phyloP scores from a whole-genome alignment of 2,888 invertebrate species.

The Nemoura dubitans region DNA sequence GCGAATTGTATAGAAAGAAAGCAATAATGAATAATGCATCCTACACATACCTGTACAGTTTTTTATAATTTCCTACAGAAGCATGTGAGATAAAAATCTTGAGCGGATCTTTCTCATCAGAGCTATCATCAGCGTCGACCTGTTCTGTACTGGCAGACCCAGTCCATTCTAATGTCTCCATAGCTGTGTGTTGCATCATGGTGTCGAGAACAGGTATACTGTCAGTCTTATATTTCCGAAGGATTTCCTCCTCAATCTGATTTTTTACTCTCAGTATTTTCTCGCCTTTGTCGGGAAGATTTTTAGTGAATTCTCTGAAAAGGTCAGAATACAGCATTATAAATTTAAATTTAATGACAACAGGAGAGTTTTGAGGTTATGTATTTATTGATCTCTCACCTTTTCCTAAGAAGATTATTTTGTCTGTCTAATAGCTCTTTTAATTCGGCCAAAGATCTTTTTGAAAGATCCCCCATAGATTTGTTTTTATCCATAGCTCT shows the following conservation, averaged over 20 bases:
- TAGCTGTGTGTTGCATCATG: background rate
- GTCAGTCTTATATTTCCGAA: background rate
- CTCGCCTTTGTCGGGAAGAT: background rate
- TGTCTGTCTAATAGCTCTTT: background rate
- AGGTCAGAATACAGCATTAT: background rate
- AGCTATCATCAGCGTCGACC: background rate
- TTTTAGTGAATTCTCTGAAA: background rate
- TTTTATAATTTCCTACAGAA: background rate
- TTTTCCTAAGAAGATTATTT: background rate
- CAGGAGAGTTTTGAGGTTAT: background rate
- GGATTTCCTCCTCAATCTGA: background rate
- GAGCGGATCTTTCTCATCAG: background rate
- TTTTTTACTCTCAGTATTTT: background rate
- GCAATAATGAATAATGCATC: no score
- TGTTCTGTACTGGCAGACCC: background rate
- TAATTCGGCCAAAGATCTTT: background rate
- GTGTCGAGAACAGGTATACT: background rate
- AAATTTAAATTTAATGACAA: background rate
- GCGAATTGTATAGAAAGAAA: no score
- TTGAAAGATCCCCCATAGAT: background rate
- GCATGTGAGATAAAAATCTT: background rate
- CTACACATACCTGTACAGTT: background rate
- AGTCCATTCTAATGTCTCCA: background rate
- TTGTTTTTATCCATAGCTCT: background rate
- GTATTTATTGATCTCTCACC: background rate